These are phyloP conservation scores for Perca fluviatilis DNA, from an alignment of 2,113 vertebrate genomes.

Conservation along the genomic window DNA sequence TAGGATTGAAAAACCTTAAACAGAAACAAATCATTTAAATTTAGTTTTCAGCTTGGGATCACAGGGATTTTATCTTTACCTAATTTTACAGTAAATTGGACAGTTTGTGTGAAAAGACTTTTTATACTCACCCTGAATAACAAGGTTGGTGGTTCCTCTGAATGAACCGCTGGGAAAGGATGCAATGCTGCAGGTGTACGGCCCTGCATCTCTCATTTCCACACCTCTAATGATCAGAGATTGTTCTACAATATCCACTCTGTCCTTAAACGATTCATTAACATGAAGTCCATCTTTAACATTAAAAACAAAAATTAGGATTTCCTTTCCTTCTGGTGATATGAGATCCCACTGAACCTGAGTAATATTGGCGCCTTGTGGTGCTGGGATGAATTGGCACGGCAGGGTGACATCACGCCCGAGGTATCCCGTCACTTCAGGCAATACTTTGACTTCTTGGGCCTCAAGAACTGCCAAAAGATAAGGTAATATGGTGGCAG, in stretches of 20 bases:
- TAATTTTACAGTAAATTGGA: too few species aligned
- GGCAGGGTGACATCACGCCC: constrained; percentile 68
- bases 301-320: constrained; percentile 65
- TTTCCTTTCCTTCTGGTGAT: neutral
- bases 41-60: neutral
- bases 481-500: neutral
- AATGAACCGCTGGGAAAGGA: constrained; percentile 56
- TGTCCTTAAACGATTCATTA: constrained; percentile 25
- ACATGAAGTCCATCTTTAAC: neutral
- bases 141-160: constrained; percentile 65
- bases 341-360: constrained; percentile 76
- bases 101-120: too few species aligned
- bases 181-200: constrained; percentile 73
- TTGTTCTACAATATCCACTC: constrained; percentile 53
- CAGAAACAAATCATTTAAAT: neutral
- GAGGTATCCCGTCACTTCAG: neutral
- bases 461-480: neutral
- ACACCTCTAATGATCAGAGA: constrained; percentile 77
- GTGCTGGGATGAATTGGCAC: constrained; percentile 54
- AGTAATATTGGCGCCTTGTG: rapidly evolving
- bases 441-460: neutral
- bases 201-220: constrained; percentile 75
- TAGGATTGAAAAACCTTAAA: neutral
- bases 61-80: too few species aligned
- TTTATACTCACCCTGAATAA: constrained; percentile 75